Evolutionary conservation across 2,888 invertebrate genomes (phyloP).

Genomic region (Dicyrtomina minuta): DNA sequence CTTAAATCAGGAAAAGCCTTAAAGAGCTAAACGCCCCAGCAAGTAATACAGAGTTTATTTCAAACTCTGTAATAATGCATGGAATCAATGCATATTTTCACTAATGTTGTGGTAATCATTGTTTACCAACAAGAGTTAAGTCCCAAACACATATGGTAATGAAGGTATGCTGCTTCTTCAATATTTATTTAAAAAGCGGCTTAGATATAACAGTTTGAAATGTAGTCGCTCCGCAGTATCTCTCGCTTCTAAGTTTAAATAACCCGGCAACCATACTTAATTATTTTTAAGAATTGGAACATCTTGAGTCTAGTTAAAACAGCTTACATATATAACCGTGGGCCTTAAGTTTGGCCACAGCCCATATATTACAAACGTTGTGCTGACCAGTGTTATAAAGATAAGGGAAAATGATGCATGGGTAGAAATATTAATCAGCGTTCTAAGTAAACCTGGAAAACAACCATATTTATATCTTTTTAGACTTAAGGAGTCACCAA

Average conservation of each 20-base stretch:
- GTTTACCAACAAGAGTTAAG: neutral
- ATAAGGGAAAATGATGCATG: slow-evolving; percentile 6
- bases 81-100: too few relatives aligned
- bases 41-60: slow-evolving; percentile 13
- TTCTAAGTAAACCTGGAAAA: slow-evolving; percentile 16
- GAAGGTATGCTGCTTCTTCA: slow-evolving; percentile 25
- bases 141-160: neutral
- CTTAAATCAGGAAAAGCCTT: slow-evolving; percentile 4
- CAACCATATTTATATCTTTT: slow-evolving; percentile 32
- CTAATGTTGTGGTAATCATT: too few relatives aligned
- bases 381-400: slow-evolving; percentile 17
- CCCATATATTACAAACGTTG: slow-evolving; percentile 34
- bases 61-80: too few relatives aligned
- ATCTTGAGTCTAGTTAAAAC: slow-evolving; percentile 4
- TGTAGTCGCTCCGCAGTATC: slow-evolving; percentile 36
- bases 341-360: slow-evolving; percentile 32
- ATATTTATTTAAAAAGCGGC: too few relatives aligned
- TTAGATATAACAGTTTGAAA: slow-evolving; percentile 39
- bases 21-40: neutral
- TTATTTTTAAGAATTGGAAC: slow-evolving; percentile 10
- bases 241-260: slow-evolving; percentile 21
- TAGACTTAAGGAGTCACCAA: neutral
- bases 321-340: slow-evolving; percentile 8
- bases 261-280: slow-evolving; percentile 25
- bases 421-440: slow-evolving; percentile 15